Percentiles rank a stretch among this genome's conserved stretches.
Evolutionary conservation across 2,888 invertebrate species (phyloP).

Genomic region (Drosophila paucipuncta): DNA sequence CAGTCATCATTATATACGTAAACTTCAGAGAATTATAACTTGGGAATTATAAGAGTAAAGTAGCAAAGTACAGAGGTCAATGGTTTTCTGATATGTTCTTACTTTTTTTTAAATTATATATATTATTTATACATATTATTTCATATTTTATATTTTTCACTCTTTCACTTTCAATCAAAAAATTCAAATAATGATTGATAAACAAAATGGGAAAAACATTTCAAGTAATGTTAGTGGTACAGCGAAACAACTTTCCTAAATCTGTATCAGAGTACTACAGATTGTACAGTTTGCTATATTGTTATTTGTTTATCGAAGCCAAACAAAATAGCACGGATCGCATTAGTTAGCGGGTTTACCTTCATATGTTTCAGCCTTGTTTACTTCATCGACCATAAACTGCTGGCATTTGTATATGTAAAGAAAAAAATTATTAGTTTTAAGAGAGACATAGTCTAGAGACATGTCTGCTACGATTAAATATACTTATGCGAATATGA

Average conservation of each 20-base stretch:
- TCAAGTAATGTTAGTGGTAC: background rate
- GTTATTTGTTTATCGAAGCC: background rate
- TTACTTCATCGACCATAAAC: background rate
- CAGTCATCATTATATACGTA: slow-evolving; percentile 36
- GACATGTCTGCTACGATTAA: slow-evolving; percentile 1
- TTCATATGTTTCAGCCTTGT: background rate
- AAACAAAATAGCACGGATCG: background rate
- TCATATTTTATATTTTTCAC: background rate
- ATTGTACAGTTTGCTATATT: background rate
- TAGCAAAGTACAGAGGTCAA: background rate
- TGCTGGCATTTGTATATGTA: background rate
- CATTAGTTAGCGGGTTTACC: background rate
- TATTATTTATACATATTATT: background rate
- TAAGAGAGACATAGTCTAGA: background rate
- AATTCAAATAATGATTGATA: background rate
- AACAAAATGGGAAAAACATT: background rate
- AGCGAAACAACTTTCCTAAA: background rate
- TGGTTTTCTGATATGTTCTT: background rate
- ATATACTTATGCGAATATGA: background rate
- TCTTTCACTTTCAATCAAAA: background rate
- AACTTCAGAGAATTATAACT: slow-evolving; percentile 48
- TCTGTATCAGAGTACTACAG: background rate
- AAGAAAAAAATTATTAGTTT: background rate
- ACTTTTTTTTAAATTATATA: background rate
- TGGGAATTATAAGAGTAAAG: slow-evolving; percentile 69